Evolutionary conservation across 2,113 vertebrate species (phyloP), one percentile per base, ranked within the genome.

Genomic region (Gymnocephalus cernua): DNA sequence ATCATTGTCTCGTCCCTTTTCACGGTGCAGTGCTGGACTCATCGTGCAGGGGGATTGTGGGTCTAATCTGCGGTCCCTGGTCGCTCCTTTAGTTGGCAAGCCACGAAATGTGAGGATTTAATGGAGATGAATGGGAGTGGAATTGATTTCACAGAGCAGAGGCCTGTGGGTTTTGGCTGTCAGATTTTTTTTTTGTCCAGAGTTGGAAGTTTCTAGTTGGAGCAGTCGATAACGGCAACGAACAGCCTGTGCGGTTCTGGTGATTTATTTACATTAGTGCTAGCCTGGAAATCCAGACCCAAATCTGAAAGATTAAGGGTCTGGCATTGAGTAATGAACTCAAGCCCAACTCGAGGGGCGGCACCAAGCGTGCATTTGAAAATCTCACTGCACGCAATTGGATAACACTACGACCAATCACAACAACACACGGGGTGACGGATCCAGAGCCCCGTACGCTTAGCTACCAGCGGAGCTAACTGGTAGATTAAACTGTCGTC

Each of bases 111-210:
- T 29, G 32, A 66, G 25, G 47, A 71, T 27, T 41, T 53, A 53
- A 63, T 14, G 19, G 48, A 47, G 67, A 32, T 15, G 8, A 21
- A 45, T 58, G 14, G 44, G 23, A 57, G 15, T 15, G 47, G 47
- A 57, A 77, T 7, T 66, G 19, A 66, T 72, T 47, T 47, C 25
- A 47, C 18, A 32, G 70, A 29, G 15, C 35, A 25, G 53, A 58
- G 11, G 15, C 51, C 10, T 21, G 25, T 29, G 38, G 54, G 47
- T 32, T 41, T 25, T 56, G 38, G 38, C 14, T 45, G 3, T 18
- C 8, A 25, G 25, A n/a, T n/a, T n/a, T 5, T 4, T 18, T 66
- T 21, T 68, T 35, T 27, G 4, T 56, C 9, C 14, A 56, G 7
- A 41, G 32, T 54, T 38, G 8, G 35, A 70, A 6, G 9, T 57